Conservation (phyloP, 2,888 invertebrate species). For the Blera fallax region DNA sequence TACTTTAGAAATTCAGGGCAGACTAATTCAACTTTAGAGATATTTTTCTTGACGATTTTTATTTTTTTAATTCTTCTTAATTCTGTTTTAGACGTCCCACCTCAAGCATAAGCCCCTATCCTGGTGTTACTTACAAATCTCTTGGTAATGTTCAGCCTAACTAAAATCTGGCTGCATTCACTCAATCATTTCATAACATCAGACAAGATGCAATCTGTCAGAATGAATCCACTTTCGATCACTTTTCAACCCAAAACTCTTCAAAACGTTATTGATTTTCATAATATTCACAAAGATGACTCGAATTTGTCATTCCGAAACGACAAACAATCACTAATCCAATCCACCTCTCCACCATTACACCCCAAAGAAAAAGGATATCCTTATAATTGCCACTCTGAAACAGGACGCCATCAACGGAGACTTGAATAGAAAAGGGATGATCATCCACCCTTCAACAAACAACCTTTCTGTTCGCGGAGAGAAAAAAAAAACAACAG, state of each 20-base stretch:
- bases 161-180: neutral
- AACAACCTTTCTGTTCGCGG: neutral
- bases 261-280: neutral
- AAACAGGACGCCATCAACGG: slow-evolving; percentile 29
- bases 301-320: slow-evolving; percentile 37
- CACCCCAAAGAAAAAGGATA: neutral
- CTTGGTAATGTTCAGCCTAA: neutral
- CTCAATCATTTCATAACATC: neutral
- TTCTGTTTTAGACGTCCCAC: too few relatives aligned
- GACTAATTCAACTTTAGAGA: too few relatives aligned
- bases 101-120: neutral
- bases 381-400: slow-evolving; percentile 37
- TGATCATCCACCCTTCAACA: slow-evolving; percentile 29
- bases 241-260: neutral
- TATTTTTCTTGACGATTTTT: too few relatives aligned
- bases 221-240: neutral
- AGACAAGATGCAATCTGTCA: neutral
- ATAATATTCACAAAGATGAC: slow-evolving; percentile 1
- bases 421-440: neutral
- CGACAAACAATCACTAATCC: slow-evolving; percentile 1
- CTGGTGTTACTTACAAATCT: neutral
- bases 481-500: slow-evolving; percentile 1
- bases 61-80: too few relatives aligned
- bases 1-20: too few relatives aligned
- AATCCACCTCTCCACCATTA: neutral